phyloP scores from a whole-genome alignment of 2,113 vertebrate genomes.

The Microcebus tavaratra region DNA sequence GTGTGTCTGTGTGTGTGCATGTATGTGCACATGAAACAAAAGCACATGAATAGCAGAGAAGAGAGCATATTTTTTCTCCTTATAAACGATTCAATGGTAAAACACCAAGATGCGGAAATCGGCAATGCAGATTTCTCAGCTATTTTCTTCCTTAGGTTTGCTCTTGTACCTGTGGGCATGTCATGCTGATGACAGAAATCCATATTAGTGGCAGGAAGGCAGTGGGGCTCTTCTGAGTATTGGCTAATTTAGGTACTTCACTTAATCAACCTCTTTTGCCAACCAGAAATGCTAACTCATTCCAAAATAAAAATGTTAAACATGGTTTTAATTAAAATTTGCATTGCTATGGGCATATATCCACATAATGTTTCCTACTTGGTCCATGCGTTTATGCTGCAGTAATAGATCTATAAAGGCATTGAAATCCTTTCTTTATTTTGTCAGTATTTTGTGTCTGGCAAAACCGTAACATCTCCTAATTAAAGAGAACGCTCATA shows the following conservation, averaged over 20 bases:
- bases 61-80: background rate
- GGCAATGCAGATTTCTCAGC: background rate
- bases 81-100: background rate
- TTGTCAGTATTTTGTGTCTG: background rate
- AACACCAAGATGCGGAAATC: background rate
- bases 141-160: background rate
- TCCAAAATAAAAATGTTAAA: background rate
- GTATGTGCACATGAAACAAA: background rate
- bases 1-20: background rate
- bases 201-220: background rate
- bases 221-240: background rate
- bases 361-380: background rate
- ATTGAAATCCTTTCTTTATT: background rate
- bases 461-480: background rate
- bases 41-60: background rate
- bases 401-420: background rate
- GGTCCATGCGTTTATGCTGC: background rate
- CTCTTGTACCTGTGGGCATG: background rate
- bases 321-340: slow-evolving; percentile 10
- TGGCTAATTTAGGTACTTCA: background rate
- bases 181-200: background rate
- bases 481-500: background rate
- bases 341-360: background rate
- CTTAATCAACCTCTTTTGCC: background rate
- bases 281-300: background rate